phyloP scores from a whole-genome alignment of 2,113 vertebrate species.

The Zosterops lateralis region DNA sequence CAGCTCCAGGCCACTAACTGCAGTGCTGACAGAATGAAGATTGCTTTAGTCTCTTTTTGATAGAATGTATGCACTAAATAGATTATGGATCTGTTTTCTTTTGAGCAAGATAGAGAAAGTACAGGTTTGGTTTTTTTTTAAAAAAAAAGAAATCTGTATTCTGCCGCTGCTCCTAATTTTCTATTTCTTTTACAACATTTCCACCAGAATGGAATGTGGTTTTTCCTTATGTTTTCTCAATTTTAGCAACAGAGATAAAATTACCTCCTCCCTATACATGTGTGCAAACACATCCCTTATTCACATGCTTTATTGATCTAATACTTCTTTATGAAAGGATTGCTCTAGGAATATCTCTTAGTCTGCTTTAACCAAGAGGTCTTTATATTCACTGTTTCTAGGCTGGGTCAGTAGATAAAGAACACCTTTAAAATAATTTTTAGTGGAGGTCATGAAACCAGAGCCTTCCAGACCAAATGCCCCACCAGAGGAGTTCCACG shows the following conservation, averaged over 20 bases:
- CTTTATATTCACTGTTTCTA: not conserved
- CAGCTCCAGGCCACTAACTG: not conserved
- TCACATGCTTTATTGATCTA: not conserved
- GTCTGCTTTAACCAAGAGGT: not conserved
- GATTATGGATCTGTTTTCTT: not conserved
- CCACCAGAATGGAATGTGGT: not conserved
- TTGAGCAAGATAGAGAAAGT: not conserved
- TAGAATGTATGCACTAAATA: not conserved
- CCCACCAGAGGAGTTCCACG: not conserved
- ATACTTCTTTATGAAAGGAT: not conserved
- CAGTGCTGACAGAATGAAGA: not conserved
- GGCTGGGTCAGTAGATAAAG: not conserved
- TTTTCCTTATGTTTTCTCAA: not conserved
- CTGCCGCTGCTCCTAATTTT: not conserved
- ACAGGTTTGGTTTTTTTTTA: not conserved
- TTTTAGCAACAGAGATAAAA: not conserved
- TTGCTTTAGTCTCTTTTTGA: not conserved
- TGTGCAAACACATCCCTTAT: not conserved
- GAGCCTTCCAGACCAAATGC: not conserved
- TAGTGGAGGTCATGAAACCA: not conserved
- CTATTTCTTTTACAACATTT: not conserved
- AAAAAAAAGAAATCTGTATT: not conserved
- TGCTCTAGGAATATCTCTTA: not conserved
- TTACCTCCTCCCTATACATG: not conserved
- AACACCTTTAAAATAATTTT: not conserved